Base-by-base conservation (phyloP, 2,888 invertebrate genomes). In the Acheta domesticus region DNA sequence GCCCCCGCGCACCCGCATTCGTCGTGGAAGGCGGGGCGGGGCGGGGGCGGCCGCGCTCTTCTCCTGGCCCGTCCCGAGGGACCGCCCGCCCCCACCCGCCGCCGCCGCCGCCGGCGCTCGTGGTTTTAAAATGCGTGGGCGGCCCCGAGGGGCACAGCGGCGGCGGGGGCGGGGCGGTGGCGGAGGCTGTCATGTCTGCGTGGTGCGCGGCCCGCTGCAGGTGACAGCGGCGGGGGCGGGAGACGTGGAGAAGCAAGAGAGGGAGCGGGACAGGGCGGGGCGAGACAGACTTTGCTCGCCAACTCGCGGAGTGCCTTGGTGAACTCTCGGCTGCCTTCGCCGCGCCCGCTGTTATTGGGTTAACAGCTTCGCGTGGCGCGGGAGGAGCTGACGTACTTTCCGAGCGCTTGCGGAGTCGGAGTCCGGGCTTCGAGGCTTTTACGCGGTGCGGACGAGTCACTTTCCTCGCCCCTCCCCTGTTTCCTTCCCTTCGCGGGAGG, bases 51-150 rank as follows among this genome's bases (percentile, higher is more conserved):
- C 36, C 36, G 36, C 36, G 4, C 36, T 36, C 36, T 36, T 36
- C 36, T 36, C 36, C 36, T 36, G 36, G 4, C 36, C 36, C 36
- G 36, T 8, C 36, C 36, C 36, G 5, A 36, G 36, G 36, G 36
- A 36, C 36, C 36, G 36, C 8, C 23, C 36, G 4, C 36, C 36
- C 8, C 36, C 36, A 36, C 36, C 36, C 36, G 36, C 36, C 36
- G 36, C 36, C 23, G 23, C 23, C 36, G 36, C 36, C 62, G 62
- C 14, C 12, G 62, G 62, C 62, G n/a, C 62, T 62, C 14, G 62
- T 62, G 62, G 62, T 62, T 62, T 62, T 62, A 62, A 62, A 62
- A 62, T 62, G 62, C 62, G 62, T 19, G 62, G 62, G 62, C 62
- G 14, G 62, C 62, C 14, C 14, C 62, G 62, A 62, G 62, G n/a